Conservation (phyloP, 2,797 vertebrate species). For the Smutsia temminckii region DNA sequence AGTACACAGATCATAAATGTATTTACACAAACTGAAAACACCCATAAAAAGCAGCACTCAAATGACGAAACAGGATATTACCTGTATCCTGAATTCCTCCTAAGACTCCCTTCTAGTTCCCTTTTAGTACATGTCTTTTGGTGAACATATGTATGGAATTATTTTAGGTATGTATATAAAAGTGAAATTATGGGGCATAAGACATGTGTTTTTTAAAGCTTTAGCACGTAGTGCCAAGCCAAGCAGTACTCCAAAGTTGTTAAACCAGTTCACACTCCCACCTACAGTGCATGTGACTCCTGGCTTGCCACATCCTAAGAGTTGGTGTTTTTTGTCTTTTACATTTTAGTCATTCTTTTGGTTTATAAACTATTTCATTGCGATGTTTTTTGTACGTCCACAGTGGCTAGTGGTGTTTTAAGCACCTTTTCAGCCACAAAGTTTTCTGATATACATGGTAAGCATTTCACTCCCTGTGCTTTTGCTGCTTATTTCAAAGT, state of each 20-base stretch:
- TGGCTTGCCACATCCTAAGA: not conserved
- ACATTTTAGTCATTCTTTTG: not conserved
- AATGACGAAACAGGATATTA: not conserved
- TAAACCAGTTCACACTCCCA: constrained; percentile 29
- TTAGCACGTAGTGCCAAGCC: constrained; percentile 25
- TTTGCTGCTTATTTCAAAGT: constrained; percentile 18
- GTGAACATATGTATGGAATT: constrained; percentile 56
- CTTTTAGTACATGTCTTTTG: constrained; percentile 27
- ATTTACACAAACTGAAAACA: not conserved
- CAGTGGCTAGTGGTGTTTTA: not conserved
- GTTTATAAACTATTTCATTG: not conserved
- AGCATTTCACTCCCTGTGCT: not conserved
- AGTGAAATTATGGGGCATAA: not conserved
- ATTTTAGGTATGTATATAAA: constrained; percentile 36
- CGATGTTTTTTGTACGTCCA: not conserved
- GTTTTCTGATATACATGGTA: not conserved
- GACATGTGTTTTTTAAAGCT: constrained; percentile 14
- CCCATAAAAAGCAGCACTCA: not conserved
- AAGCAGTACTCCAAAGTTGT: not conserved
- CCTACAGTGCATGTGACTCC: not conserved
- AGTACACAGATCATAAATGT: not conserved
- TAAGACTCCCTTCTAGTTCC: not conserved
- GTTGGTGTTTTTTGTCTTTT: not conserved
- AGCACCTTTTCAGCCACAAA: not conserved
- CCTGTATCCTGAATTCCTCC: not conserved